Conservation (phyloP, 2,797 vertebrate species). For the Peromyscus attwateri region DNA sequence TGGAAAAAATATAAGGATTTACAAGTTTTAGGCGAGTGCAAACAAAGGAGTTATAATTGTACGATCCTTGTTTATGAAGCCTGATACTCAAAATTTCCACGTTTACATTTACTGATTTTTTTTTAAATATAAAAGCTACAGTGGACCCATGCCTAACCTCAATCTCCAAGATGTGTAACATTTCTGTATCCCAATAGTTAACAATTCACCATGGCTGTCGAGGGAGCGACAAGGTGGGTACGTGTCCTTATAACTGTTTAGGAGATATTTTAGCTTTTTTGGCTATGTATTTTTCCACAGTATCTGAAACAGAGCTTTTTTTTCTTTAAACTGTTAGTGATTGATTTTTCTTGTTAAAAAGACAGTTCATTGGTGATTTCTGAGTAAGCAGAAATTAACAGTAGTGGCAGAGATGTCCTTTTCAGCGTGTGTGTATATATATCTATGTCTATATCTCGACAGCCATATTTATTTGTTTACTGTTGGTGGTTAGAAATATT, state of each 20-base stretch:
- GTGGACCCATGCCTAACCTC: background rate
- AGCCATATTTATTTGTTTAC: no score
- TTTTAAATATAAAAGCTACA: background rate
- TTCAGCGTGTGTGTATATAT: background rate
- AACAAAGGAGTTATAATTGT: conserved; percentile 60
- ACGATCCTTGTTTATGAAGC: background rate
- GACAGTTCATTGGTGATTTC: background rate
- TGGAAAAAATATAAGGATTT: conserved; percentile 58
- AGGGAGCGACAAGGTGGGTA: rapidly evolving
- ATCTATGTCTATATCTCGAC: no score
- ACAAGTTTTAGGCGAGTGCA: conserved; percentile 26
- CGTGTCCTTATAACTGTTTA: background rate
- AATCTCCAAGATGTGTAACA: background rate
- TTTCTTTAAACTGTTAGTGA: conserved; percentile 55
- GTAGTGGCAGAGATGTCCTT: conserved; percentile 1
- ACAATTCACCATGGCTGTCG: background rate
- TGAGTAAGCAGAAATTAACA: background rate
- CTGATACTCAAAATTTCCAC: background rate
- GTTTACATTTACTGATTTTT: background rate
- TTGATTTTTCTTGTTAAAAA: background rate
- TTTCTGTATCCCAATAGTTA: background rate
- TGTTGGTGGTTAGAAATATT: conserved; percentile 54
- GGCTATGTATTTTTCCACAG: background rate
- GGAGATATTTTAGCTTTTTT: conserved; percentile 24
- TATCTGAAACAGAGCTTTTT: background rate